Conservation (phyloP, 2,888 invertebrate species). For the Cremastinae sp. region DNA sequence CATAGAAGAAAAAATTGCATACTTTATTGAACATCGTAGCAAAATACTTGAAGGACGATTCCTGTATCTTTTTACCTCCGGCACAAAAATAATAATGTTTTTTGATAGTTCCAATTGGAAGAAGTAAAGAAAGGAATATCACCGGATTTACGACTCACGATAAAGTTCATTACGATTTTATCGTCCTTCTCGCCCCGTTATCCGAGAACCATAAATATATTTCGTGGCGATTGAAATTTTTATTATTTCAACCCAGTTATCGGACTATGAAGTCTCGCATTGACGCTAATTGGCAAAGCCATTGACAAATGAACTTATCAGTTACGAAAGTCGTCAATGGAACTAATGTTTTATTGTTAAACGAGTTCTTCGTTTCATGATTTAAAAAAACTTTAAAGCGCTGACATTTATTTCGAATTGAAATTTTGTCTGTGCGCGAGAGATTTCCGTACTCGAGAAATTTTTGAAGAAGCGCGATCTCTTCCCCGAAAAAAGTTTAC, state of each 20-base stretch:
- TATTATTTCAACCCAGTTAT: neutral
- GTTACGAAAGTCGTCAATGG: too few relatives aligned
- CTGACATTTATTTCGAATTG: too few relatives aligned
- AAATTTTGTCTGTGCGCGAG: too few relatives aligned
- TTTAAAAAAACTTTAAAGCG: too few relatives aligned
- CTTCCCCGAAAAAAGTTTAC: neutral
- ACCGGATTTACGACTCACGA: slow-evolving; percentile 3
- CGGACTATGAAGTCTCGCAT: neutral
- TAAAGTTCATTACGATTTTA: slow-evolving; percentile 3
- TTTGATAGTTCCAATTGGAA: neutral
- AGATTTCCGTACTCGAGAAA: too few relatives aligned
- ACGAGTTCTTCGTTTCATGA: too few relatives aligned
- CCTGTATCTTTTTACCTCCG: neutral
- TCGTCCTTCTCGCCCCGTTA: neutral
- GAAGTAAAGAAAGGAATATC: neutral
- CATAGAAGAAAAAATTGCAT: too few relatives aligned
- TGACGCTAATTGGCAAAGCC: neutral
- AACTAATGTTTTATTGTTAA: too few relatives aligned
- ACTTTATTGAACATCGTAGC: too few relatives aligned
- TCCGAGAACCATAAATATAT: neutral
- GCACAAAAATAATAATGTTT: neutral
- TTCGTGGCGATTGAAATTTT: neutral
- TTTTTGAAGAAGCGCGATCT: too few relatives aligned
- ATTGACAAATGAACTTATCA: too few relatives aligned
- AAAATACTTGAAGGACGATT: neutral